These are phyloP conservation scores for Callithrix jacchus DNA, from an alignment of 2,113 vertebrate genomes.

Conservation along the genomic window DNA sequence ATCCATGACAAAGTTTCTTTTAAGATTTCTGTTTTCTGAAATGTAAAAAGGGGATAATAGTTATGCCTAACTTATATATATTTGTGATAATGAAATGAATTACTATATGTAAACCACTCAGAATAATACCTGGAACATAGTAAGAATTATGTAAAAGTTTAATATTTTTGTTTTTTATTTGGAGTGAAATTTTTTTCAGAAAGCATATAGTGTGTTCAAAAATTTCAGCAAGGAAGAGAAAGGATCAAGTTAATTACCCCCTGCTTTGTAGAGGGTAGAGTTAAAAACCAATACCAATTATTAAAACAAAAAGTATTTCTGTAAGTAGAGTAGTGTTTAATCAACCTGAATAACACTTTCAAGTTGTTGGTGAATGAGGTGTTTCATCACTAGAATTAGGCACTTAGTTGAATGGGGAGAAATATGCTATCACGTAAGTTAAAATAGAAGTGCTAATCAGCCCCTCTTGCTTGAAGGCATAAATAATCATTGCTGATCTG, in stretches of 20 bases:
- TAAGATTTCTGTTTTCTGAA: background rate
- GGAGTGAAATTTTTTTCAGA: background rate
- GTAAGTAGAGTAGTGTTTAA: constrained; percentile 24
- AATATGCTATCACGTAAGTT: background rate
- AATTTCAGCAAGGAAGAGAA: background rate
- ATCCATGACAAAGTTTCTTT: background rate
- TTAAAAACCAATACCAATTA: constrained; percentile 27
- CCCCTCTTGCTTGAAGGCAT: background rate
- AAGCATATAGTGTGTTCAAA: background rate
- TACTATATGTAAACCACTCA: background rate
- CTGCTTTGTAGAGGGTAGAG: background rate
- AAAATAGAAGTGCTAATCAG: background rate
- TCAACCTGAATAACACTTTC: constrained; percentile 39
- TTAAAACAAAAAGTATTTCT: constrained; percentile 40
- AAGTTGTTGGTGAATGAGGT: background rate
- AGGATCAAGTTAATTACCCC: constrained; percentile 25
- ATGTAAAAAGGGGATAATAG: background rate
- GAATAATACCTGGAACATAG: background rate
- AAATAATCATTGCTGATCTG: background rate
- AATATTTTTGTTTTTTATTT: constrained; percentile 6
- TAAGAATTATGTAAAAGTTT: background rate
- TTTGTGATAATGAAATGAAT: background rate
- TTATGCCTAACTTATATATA: background rate
- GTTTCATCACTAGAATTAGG: constrained; percentile 6
- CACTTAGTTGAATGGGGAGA: background rate